Conservation (phyloP, 2,113 vertebrate species). For the Rhizomys pruinosus region DNA sequence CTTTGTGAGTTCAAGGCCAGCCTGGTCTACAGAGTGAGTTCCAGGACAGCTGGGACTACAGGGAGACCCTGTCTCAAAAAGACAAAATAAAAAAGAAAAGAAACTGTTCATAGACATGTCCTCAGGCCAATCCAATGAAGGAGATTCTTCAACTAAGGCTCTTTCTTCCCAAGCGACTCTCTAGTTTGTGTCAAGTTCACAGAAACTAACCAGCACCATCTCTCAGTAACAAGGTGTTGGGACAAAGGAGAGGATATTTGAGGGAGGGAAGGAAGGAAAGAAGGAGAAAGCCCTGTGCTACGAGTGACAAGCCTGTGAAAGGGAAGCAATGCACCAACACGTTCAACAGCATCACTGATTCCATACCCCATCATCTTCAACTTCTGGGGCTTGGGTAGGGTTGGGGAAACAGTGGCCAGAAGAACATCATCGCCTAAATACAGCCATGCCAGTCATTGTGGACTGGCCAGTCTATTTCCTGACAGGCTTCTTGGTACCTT, state of each 20-base stretch:
- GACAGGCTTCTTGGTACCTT: neutral
- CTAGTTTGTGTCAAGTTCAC: too few species aligned
- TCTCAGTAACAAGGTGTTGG: neutral
- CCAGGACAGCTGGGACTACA: too few species aligned
- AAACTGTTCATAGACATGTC: too few species aligned
- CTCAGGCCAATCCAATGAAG: too few species aligned
- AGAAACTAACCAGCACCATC: too few species aligned
- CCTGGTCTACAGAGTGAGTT: too few species aligned
- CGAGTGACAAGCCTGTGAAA: neutral
- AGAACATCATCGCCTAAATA: neutral
- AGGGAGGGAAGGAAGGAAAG: neutral
- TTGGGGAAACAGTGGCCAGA: neutral
- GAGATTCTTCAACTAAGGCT: too few species aligned
- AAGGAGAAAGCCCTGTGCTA: neutral
- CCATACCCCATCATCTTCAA: neutral
- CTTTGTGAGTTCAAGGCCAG: too few species aligned
- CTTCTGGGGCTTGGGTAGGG: neutral
- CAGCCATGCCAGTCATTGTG: neutral
- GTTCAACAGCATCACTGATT: neutral
- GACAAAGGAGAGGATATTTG: neutral
- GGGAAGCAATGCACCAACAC: neutral
- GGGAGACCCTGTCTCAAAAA: too few species aligned
- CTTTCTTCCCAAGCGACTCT: too few species aligned
- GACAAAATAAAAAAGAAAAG: too few species aligned
- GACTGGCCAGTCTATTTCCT: neutral